A percentile compares a stretch with the other conserved stretches of the same genome.
These are phyloP conservation scores for Sphaerodactylus townsendi DNA, from an alignment of 2,113 vertebrate species.

Conservation along the genomic window DNA sequence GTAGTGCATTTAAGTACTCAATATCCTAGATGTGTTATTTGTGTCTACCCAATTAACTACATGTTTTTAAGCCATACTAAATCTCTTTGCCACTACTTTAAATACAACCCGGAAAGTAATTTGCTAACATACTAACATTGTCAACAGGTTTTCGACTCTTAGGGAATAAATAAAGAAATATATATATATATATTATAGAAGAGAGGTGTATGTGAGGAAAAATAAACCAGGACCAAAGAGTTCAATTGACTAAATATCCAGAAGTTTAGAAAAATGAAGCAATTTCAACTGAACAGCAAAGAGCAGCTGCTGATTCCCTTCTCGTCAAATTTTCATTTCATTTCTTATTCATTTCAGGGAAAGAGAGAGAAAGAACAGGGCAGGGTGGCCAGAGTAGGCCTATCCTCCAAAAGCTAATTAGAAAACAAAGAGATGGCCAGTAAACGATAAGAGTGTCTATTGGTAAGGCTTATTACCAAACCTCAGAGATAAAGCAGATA, in stretches of 20 bases:
- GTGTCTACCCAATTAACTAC: conserved; percentile 65
- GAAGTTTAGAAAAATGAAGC: conserved; percentile 54
- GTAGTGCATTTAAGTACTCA: conserved; percentile 64
- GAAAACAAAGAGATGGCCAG: conserved; percentile 61
- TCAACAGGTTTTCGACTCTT: conserved; percentile 65
- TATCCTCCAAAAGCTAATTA: conserved; percentile 49
- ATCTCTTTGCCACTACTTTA: conserved; percentile 64
- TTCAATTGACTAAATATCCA: conserved; percentile 63
- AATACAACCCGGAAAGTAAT: conserved; percentile 68
- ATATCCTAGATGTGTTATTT: conserved; percentile 62
- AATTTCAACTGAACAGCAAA: conserved; percentile 41
- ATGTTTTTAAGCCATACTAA: conserved; percentile 72
- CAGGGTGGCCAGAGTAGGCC: neutral
- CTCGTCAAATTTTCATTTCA: conserved; percentile 39
- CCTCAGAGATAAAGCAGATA: conserved; percentile 77
- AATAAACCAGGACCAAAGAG: conserved; percentile 80
- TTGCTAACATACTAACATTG: conserved; percentile 58
- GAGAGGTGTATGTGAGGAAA: conserved; percentile 44
- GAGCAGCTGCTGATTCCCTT: conserved; percentile 47
- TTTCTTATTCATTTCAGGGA: conserved; percentile 44
- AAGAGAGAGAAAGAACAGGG: conserved; percentile 46
- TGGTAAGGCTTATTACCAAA: conserved; percentile 84
- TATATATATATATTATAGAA: conserved; percentile 41
- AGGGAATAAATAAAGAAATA: conserved; percentile 45
- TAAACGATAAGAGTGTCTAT: conserved; percentile 68